Conservation (phyloP, 2,888 invertebrate species). For the Epicampocera succincta region DNA sequence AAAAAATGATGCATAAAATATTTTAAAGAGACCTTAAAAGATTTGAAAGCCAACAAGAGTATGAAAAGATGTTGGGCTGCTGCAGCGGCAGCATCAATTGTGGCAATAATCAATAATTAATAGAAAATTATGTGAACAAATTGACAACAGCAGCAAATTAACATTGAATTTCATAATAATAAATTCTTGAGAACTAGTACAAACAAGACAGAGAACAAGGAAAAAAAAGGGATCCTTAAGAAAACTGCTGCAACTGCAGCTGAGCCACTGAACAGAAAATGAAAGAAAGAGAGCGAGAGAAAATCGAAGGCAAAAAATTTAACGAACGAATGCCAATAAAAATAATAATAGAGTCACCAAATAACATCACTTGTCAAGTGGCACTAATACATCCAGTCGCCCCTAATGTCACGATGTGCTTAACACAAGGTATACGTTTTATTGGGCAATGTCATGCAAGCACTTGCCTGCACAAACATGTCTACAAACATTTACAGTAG, state of each 20-base stretch:
- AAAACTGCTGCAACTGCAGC: conserved; percentile 26
- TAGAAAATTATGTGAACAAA: conserved; percentile 45
- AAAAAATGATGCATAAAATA: neutral
- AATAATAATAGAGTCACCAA: conserved; percentile 57
- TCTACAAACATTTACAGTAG: conserved; percentile 1
- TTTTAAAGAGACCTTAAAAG: conserved; percentile 19
- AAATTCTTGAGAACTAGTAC: conserved; percentile 51
- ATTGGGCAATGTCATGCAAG: conserved; percentile 67
- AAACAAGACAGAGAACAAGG: conserved; percentile 53
- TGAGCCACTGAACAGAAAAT: neutral
- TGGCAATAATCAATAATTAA: conserved; percentile 63
- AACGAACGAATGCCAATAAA: conserved; percentile 54
- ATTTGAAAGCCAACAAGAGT: conserved; percentile 24
- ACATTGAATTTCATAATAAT: conserved; percentile 67
- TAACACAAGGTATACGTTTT: conserved; percentile 54
- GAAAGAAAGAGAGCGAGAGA: neutral
- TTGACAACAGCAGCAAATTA: conserved; percentile 48
- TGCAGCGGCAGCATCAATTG: neutral
- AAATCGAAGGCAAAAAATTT: conserved; percentile 3
- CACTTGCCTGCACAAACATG: conserved; percentile 35
- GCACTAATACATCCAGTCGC: conserved; percentile 60
- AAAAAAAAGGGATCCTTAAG: conserved; percentile 44
- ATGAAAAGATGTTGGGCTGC: conserved; percentile 34
- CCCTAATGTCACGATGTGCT: conserved; percentile 45
- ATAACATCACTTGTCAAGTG: conserved; percentile 62